Base-by-base conservation (phyloP, 2,888 invertebrate genomes). In the Dasypolia templi region DNA sequence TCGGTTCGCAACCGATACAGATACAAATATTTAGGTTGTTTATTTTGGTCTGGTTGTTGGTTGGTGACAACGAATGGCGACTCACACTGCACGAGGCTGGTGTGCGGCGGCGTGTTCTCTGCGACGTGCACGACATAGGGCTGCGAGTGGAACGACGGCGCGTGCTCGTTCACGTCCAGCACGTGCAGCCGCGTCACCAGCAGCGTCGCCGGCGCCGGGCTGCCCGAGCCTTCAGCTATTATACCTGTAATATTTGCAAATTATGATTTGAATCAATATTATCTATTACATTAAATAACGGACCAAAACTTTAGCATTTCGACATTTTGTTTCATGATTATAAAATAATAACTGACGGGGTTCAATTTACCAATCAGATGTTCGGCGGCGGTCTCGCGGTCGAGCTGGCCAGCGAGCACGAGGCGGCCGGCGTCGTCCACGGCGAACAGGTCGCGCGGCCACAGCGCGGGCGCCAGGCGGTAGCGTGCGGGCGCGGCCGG, bases 151-250 rank as follows among this genome's bases (percentile, higher is more conserved):
- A 99, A 99, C 84, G 97, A 96, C 0, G 99, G 99, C 67, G 97
- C 97, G 93, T 99, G 98, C 93, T 99, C 99, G 93, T 99, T 99
- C 84, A 98, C 98, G 93, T 99, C 99, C 81, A 98, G 96, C 75
- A 99, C 98, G 94, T 98, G 97, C 72, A 99, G 96, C 9, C 97
- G 96, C 77, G 99, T 97, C 93, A 97, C 97, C 29, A 97, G 97
- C 85, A 98, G 95, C 17, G 97, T 97, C 32, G 97, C 98, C 3
- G 98, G 98, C 91, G 98, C 91, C 55, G 93, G 92, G 80, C 91
- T 89, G 78, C 92, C 94, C 46, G 83, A 63, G 74, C 91, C 93
- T 84, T 94, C 95, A 77, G 92, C 95, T 53, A 95, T 92, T 35
- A 95, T 89, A 4, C 95, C 95, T 94, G 55, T 11, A n/a, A 29